Evolutionary conservation across 2,797 vertebrate species (phyloP).

Genomic region (Malurus splendens): DNA sequence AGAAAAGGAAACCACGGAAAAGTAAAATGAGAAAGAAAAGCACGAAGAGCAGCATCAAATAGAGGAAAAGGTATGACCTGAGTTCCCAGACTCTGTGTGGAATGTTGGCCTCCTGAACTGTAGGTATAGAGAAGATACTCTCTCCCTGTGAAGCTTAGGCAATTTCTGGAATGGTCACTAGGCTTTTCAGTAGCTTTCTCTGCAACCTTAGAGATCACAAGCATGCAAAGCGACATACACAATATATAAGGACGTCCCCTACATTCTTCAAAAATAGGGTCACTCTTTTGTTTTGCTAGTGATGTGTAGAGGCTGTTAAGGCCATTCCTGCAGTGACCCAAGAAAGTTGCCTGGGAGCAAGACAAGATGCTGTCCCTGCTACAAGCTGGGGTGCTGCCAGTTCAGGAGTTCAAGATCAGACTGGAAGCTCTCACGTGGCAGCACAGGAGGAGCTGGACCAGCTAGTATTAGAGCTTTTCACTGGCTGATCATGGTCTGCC

Average conservation of each 20-base stretch:
- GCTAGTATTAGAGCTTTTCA: neutral
- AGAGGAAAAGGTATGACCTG: neutral
- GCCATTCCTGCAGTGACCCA: neutral
- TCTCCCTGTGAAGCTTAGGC: neutral
- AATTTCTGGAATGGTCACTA: neutral
- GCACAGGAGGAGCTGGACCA: neutral
- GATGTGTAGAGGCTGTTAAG: neutral
- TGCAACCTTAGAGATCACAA: neutral
- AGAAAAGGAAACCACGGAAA: neutral
- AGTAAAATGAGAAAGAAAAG: slow-evolving; percentile 12
- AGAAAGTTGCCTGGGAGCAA: neutral
- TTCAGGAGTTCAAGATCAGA: slow-evolving; percentile 1
- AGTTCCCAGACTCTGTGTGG: slow-evolving; percentile 12
- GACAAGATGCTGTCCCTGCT: neutral
- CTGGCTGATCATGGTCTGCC: neutral
- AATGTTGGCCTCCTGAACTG: slow-evolving; percentile 3
- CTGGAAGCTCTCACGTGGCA: neutral
- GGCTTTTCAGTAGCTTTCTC: neutral
- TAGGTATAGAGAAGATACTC: neutral
- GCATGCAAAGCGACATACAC: neutral
- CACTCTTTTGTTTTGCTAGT: neutral
- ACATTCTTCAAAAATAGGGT: neutral
- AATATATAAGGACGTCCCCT: neutral
- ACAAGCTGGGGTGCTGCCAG: neutral
- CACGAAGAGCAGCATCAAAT: neutral